Conservation (phyloP, 1,140 invertebrate genomes). For the Drosophila carrolli region DNA sequence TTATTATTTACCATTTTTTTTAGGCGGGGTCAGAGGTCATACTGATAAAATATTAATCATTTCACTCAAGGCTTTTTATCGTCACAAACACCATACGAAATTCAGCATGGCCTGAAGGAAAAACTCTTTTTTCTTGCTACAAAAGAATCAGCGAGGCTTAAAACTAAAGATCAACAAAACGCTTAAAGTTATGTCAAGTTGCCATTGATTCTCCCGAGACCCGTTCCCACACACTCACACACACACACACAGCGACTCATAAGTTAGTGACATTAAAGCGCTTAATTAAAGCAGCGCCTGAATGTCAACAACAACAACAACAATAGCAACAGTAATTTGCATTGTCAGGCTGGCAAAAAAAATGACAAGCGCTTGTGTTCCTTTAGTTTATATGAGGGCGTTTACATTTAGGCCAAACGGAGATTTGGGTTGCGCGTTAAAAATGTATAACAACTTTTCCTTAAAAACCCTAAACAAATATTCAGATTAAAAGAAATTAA, state of each 20-base stretch:
- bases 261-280: constrained; percentile 79
- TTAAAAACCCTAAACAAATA: too few relatives aligned
- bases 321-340: constrained; percentile 54
- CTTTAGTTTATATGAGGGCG: too few relatives aligned
- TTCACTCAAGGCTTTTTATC: not conserved
- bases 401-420: not conserved
- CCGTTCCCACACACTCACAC: constrained; percentile 22
- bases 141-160: constrained; percentile 59
- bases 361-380: constrained; percentile 45
- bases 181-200: constrained; percentile 67
- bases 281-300: constrained; percentile 75
- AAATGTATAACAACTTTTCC: not conserved
- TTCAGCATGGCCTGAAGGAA: not conserved
- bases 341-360: constrained; percentile 51
- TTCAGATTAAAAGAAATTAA: too few relatives aligned
- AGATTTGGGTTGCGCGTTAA: not conserved
- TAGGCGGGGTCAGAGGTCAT: too few relatives aligned
- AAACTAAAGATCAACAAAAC: constrained; percentile 72
- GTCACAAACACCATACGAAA: constrained; percentile 2
- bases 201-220: constrained; percentile 37
- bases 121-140: not conserved
- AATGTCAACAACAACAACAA: constrained; percentile 57
- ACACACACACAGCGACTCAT: constrained; percentile 29
- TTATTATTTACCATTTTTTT: not conserved
- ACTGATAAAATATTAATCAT: not conserved